phyloP scores from a whole-genome alignment of 2,113 vertebrate genomes.

The Myanophis thanlyinensis region DNA sequence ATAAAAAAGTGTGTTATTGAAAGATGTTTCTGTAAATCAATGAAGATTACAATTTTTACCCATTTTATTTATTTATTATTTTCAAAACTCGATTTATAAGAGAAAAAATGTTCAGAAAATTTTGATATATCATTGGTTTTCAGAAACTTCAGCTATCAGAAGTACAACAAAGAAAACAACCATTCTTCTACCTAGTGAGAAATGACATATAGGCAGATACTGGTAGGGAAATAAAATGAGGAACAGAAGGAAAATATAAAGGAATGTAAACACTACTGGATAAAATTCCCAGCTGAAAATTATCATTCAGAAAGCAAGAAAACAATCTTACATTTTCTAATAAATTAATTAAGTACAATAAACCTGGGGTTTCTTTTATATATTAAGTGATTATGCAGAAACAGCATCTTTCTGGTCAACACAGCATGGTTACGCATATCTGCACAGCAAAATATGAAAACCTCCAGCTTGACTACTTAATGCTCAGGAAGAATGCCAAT shows the following conservation, averaged over 20 bases:
- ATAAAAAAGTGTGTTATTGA: neutral
- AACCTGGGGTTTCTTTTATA: neutral
- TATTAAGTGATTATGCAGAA: neutral
- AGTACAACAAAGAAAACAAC: conserved; percentile 1
- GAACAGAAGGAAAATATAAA: neutral
- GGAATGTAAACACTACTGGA: neutral
- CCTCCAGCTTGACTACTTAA: neutral
- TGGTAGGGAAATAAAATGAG: neutral
- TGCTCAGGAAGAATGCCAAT: neutral
- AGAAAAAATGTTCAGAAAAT: neutral
- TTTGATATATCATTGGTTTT: neutral
- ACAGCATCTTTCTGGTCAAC: neutral
- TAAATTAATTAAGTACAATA: neutral
- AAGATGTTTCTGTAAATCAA: neutral
- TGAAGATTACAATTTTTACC: neutral
- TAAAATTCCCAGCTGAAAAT: neutral
- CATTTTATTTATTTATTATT: neutral
- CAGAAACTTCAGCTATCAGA: neutral
- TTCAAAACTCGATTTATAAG: neutral
- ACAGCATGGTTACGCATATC: neutral
- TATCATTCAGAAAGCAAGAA: neutral
- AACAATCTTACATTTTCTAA: neutral
- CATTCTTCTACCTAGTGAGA: neutral
- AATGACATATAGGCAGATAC: neutral
- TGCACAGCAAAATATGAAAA: neutral